phyloP scores from a whole-genome alignment of 2,113 vertebrate genomes.

The Rhinogobius similis region DNA sequence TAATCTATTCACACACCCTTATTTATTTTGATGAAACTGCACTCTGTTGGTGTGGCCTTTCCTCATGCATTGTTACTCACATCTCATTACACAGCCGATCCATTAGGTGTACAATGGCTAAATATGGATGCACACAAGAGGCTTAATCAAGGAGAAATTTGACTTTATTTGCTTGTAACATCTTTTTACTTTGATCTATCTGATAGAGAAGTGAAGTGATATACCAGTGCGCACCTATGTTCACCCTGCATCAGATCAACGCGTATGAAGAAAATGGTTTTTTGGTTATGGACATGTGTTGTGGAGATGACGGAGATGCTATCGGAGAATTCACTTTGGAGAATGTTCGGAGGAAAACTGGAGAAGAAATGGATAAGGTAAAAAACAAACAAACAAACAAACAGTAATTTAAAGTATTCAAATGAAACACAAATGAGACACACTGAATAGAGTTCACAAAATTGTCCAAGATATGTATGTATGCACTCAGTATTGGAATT shows the following conservation, averaged over 20 bases:
- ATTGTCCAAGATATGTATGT: no score
- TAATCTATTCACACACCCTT: slow-evolving; percentile 54
- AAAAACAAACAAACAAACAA: slow-evolving; percentile 19
- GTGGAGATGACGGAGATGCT: slow-evolving; percentile 81
- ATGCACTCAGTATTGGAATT: not conserved
- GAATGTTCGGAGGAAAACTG: slow-evolving; percentile 79
- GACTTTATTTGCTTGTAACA: slow-evolving; percentile 6
- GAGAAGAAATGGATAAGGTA: slow-evolving; percentile 86
- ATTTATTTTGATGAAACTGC: slow-evolving; percentile 63
- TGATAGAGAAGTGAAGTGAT: slow-evolving; percentile 72
- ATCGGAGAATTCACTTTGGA: slow-evolving; percentile 83
- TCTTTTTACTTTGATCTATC: not conserved
- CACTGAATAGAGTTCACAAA: no score
- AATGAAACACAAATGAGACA: not conserved
- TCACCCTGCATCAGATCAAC: slow-evolving; percentile 90
- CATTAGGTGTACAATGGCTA: slow-evolving; percentile 48
- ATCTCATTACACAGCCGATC: slow-evolving; percentile 59
- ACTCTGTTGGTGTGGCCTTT: slow-evolving; percentile 48
- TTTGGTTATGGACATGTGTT: slow-evolving; percentile 89
- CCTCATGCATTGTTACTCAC: slow-evolving; percentile 46
- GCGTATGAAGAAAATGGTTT: slow-evolving; percentile 88
- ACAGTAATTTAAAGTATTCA: not conserved
- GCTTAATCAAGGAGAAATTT: not conserved
- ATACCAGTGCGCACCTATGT: slow-evolving; percentile 79
- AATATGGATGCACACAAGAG: slow-evolving; percentile 41